Evolutionary conservation across 2,797 vertebrate genomes (phyloP).

Genomic region (Xenopus petersii): DNA sequence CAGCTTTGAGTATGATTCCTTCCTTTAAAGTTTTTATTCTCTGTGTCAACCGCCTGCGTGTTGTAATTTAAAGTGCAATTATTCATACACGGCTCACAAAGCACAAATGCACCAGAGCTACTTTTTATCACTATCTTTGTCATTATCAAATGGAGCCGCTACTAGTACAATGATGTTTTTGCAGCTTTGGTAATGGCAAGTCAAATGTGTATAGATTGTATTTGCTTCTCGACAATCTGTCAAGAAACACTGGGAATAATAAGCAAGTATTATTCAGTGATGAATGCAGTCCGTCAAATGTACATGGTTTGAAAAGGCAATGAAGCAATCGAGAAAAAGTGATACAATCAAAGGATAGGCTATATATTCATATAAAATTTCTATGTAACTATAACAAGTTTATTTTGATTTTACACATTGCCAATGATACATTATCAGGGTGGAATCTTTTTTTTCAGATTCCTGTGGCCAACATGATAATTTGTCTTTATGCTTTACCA

Average conservation of each 20-base stretch:
- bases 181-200: slow-evolving; percentile 27
- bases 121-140: slow-evolving; percentile 41
- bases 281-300: slow-evolving; percentile 43
- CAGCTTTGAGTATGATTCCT: slow-evolving; percentile 1
- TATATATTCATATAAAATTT: slow-evolving; percentile 15
- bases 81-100: slow-evolving; percentile 35
- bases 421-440: no score
- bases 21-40: slow-evolving; percentile 6
- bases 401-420: background rate
- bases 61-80: slow-evolving; percentile 30
- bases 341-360: slow-evolving; percentile 5
- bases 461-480: no score
- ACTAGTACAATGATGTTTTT: slow-evolving; percentile 26
- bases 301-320: slow-evolving; percentile 41
- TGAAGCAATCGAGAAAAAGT: slow-evolving; percentile 10
- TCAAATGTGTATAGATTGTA: slow-evolving; percentile 29
- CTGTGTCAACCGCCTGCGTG: slow-evolving; percentile 7
- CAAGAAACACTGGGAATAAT: slow-evolving; percentile 37
- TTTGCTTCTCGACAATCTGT: slow-evolving; percentile 36
- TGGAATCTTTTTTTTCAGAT: no score
- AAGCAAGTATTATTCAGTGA: slow-evolving; percentile 34
- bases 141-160: slow-evolving; percentile 46
- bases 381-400: background rate
- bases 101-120: slow-evolving; percentile 16
- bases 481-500: no score